A percentile compares a stretch with the other conserved stretches of the same genome.
phyloP scores from a whole-genome alignment of 2,888 invertebrate genomes.

The Ichneumon xanthorius region DNA sequence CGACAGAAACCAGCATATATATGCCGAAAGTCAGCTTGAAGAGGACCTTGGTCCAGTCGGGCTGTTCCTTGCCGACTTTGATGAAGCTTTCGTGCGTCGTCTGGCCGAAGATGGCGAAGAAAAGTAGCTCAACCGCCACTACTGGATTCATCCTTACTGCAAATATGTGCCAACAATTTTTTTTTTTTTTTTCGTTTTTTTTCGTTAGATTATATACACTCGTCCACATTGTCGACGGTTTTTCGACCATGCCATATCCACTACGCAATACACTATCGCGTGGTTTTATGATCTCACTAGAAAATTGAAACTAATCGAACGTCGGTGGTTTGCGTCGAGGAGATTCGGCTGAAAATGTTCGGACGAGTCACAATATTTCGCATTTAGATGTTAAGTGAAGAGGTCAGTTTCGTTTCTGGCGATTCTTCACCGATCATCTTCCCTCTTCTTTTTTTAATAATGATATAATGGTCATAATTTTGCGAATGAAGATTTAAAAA shows the following conservation, averaged over 20 bases:
- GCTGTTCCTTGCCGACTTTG: constrained; percentile 89
- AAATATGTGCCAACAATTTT: constrained; percentile 82
- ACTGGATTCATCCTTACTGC: constrained; percentile 96
- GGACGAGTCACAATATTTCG: background rate
- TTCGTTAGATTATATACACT: background rate
- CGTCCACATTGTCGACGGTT: background rate
- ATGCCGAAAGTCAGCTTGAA: constrained; percentile 96
- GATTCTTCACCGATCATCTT: no score
- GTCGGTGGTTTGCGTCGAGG: constrained; percentile 11
- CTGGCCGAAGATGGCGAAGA: constrained; percentile 99
- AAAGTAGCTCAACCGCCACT: constrained; percentile 98
- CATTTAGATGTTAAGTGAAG: background rate
- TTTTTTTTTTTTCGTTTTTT: constrained; percentile 42
- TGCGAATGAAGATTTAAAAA: no score
- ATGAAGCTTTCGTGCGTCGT: constrained; percentile 92
- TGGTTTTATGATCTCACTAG: constrained; percentile 23
- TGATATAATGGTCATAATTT: background rate
- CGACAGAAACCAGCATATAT: constrained; percentile 99
- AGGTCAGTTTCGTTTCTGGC: no score
- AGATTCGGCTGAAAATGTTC: background rate
- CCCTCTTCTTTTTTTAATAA: no score
- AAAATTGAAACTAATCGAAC: constrained; percentile 26
- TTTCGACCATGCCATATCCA: constrained; percentile 37
- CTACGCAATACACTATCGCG: constrained; percentile 64
- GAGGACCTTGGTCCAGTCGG: constrained; percentile 93